Conservation (phyloP, 2,888 invertebrate genomes). For the Panorpa germanica region DNA sequence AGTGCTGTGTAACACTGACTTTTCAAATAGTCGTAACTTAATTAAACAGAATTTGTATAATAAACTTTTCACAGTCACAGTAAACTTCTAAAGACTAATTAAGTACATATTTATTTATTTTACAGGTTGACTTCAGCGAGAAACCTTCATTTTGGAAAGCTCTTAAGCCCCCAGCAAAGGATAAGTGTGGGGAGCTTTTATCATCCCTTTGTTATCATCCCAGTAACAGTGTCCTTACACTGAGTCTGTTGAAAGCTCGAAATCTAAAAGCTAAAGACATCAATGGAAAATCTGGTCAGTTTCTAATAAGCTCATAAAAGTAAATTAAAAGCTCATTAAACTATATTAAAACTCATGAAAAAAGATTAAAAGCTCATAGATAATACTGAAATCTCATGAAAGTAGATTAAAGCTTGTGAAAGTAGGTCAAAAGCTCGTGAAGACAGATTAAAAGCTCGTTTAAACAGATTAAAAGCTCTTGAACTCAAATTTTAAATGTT, state of each 20-base stretch:
- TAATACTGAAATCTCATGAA: neutral
- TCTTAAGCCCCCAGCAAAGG: constrained; percentile 78
- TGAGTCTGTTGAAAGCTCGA: constrained; percentile 80
- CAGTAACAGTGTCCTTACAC: constrained; percentile 79
- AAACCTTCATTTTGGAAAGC: constrained; percentile 93
- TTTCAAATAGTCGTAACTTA: no score
- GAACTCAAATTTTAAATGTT: constrained; percentile 3
- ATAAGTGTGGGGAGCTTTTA: constrained; percentile 80
- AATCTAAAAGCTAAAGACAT: constrained; percentile 93
- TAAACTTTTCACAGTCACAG: no score
- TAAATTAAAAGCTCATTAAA: constrained; percentile 5
- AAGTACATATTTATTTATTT: constrained; percentile 5
- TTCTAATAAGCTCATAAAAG: constrained; percentile 3
- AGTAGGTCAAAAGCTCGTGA: neutral
- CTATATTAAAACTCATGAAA: constrained; percentile 1
- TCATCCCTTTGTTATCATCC: constrained; percentile 92
- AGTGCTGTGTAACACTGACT: constrained; percentile 3
- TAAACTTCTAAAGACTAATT: neutral
- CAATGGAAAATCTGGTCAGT: constrained; percentile 78
- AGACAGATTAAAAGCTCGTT: neutral
- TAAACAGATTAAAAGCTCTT: neutral
- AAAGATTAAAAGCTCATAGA: constrained; percentile 5
- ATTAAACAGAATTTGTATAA: no score
- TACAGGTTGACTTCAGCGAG: constrained; percentile 73
- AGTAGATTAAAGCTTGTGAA: neutral